A percentile compares a stretch with the other conserved stretches of the same genome.
Evolutionary conservation across 2,113 vertebrate species (phyloP).

Genomic region (Seriola aureovittata): DNA sequence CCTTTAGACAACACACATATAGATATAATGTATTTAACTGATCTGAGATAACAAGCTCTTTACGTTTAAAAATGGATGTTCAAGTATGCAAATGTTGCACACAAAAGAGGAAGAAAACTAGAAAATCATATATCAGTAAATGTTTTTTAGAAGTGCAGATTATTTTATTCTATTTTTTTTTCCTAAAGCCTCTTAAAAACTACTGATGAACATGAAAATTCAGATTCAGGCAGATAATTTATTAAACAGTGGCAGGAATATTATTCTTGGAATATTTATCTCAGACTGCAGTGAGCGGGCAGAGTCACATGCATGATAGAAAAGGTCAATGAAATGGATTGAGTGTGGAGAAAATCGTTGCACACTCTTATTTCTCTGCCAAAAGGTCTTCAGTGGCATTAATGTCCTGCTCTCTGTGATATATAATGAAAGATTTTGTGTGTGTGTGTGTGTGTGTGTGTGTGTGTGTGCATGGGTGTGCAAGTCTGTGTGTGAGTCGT

Average conservation of each 20-base stretch:
- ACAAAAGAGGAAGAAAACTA: neutral
- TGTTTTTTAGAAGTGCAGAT: neutral
- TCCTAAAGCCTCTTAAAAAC: conserved; percentile 17
- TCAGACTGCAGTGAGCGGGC: conserved; percentile 52
- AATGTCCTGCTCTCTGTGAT: conserved; percentile 72
- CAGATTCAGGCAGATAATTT: conserved; percentile 60
- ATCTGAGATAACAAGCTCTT: neutral
- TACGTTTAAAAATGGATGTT: conserved; percentile 12
- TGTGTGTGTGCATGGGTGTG: conserved; percentile 24
- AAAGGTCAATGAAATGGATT: conserved; percentile 82
- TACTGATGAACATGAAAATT: conserved; percentile 35
- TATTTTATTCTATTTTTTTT: neutral
- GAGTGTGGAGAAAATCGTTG: conserved; percentile 74
- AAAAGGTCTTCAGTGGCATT: conserved; percentile 81
- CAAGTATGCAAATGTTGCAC: neutral
- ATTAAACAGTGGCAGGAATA: conserved; percentile 67
- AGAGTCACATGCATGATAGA: conserved; percentile 77
- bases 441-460: conserved; percentile 20
- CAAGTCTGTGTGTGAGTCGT: conserved; percentile 50
- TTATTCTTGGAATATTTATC: conserved; percentile 77
- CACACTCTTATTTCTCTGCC: conserved; percentile 75
- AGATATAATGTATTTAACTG: neutral
- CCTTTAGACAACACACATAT: neutral
- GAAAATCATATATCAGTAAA: neutral
- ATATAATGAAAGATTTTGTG: conserved; percentile 74